Conservation (phyloP, 2,797 vertebrate genomes). For the Sparus aurata region DNA sequence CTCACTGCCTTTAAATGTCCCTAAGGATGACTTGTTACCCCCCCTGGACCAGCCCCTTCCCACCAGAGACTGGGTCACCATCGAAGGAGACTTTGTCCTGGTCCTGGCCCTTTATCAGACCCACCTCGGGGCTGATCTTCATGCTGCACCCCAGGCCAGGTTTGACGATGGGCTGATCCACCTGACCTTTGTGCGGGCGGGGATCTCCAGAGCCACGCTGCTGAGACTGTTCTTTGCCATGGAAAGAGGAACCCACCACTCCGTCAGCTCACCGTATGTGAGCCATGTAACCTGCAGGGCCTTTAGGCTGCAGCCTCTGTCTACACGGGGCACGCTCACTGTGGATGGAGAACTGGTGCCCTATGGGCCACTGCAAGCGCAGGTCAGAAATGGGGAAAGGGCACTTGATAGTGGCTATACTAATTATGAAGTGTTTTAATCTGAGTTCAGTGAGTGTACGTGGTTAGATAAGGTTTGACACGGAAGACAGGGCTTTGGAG, state of each 20-base stretch:
- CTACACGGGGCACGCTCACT: slow-evolving; percentile 89
- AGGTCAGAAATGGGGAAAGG: slow-evolving; percentile 78
- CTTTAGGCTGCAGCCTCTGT: slow-evolving; percentile 93
- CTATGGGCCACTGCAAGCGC: slow-evolving; percentile 93
- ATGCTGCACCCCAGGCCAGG: slow-evolving; percentile 89
- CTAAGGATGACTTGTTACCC: slow-evolving; percentile 87
- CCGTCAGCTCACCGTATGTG: slow-evolving; percentile 88
- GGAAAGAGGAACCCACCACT: slow-evolving; percentile 91
- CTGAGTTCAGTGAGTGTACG: background rate
- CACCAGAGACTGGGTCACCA: slow-evolving; percentile 89
- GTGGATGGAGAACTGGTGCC: slow-evolving; percentile 94
- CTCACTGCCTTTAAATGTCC: slow-evolving; percentile 71
- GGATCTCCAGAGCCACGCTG: slow-evolving; percentile 90
- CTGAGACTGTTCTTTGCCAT: slow-evolving; percentile 93
- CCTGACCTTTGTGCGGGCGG: slow-evolving; percentile 90
- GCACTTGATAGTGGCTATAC: background rate
- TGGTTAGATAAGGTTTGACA: background rate
- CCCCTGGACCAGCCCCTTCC: slow-evolving; percentile 91
- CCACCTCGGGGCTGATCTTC: slow-evolving; percentile 91
- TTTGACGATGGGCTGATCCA: slow-evolving; percentile 93
- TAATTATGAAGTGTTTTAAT: background rate
- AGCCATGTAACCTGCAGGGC: slow-evolving; percentile 89
- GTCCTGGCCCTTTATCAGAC: slow-evolving; percentile 91
- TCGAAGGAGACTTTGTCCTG: slow-evolving; percentile 93
- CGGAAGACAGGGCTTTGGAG: slow-evolving; percentile 2